These are phyloP conservation scores for Myopa tessellatipennis DNA, from an alignment of 2,888 invertebrate species.

Conservation along the genomic window DNA sequence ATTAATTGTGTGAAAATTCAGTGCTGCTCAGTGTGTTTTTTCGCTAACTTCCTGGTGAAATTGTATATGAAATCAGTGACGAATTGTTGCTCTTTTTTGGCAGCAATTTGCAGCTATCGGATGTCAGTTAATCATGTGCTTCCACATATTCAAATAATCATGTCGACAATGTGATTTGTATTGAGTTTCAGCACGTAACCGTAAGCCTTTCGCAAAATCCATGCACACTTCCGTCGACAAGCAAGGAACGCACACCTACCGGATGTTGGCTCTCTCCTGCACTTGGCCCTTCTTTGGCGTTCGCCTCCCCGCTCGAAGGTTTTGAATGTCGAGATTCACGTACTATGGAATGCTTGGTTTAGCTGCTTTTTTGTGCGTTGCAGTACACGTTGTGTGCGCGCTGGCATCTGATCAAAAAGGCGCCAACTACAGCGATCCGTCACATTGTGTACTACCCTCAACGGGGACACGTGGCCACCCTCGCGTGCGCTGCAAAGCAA, in stretches of 20 bases:
- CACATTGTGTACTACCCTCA: background rate
- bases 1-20: too few relatives aligned
- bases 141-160: background rate
- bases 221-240: constrained; percentile 26
- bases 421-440: constrained; percentile 55
- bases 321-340: constrained; percentile 28
- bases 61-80: background rate
- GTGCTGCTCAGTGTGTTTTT: background rate
- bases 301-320: background rate
- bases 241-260: constrained; percentile 2
- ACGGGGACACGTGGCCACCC: constrained; percentile 60
- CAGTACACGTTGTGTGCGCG: background rate
- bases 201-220: constrained; percentile 15
- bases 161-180: background rate
- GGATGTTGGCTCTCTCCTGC: constrained; percentile 24
- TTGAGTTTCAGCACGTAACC: background rate
- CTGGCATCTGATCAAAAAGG: constrained; percentile 53
- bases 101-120: background rate
- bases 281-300: background rate
- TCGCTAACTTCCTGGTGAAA: too few relatives aligned
- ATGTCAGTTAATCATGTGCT: constrained; percentile 21
- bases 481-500: constrained; percentile 41
- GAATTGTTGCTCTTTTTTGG: constrained; percentile 13
- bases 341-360: background rate
- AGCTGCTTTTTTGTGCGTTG: background rate